A percentile compares a stretch with the other conserved stretches of the same genome.
These are phyloP conservation scores for Hermatobates lingyangjiaoensis DNA, from an alignment of 1,140 invertebrate species.

Conservation along the genomic window DNA sequence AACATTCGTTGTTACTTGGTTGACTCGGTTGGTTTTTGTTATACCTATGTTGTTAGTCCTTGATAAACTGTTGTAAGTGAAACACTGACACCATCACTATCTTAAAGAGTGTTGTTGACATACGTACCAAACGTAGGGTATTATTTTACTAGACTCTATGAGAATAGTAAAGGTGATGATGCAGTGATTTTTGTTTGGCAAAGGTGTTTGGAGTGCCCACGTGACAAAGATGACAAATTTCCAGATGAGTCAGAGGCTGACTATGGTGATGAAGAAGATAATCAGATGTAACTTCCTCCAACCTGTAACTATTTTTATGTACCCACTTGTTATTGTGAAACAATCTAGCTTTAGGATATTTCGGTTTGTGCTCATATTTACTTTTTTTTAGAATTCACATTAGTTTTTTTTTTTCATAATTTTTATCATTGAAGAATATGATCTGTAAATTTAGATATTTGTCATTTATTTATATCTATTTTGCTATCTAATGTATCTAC, in stretches of 20 bases:
- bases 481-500: too few relatives aligned
- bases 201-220: conserved; percentile 12
- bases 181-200: not conserved
- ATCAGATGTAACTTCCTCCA: not conserved
- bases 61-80: not conserved
- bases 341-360: too few relatives aligned
- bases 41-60: not conserved
- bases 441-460: too few relatives aligned
- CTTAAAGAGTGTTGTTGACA: not conserved
- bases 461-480: too few relatives aligned
- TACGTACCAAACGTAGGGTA: not conserved
- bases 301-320: too few relatives aligned
- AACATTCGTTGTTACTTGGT: too few relatives aligned
- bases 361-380: too few relatives aligned
- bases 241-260: conserved; percentile 11
- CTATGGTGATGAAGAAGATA: conserved; percentile 12
- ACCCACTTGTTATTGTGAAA: too few relatives aligned
- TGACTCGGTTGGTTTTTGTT: not conserved
- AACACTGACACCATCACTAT: not conserved
- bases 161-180: not conserved
- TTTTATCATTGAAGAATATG: too few relatives aligned
- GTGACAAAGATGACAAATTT: conserved; percentile 7
- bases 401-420: too few relatives aligned
- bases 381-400: too few relatives aligned
- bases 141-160: not conserved